Evolutionary conservation across 2,888 invertebrate genomes (phyloP).

Genomic region (Pheosia tremula): DNA sequence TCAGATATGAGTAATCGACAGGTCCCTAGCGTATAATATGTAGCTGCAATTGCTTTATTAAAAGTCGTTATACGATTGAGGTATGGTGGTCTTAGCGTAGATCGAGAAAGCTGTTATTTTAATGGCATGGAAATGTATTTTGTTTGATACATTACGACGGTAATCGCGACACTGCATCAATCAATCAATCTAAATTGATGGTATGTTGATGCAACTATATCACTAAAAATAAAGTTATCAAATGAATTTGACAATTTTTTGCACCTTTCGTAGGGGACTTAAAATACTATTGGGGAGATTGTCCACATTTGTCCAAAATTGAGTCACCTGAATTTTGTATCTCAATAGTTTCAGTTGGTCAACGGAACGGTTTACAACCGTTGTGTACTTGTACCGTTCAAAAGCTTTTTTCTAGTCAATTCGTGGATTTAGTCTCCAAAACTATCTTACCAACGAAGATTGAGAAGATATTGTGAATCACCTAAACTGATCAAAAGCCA

Average conservation of each 20-base stretch:
- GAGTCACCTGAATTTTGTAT: no score
- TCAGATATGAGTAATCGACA: constrained; percentile 42
- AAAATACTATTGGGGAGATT: neutral
- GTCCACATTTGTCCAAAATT: no score
- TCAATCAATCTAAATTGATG: no score
- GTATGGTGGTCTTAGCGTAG: constrained; percentile 1
- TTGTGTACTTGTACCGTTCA: no score
- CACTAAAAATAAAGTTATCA: no score
- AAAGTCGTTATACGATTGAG: constrained; percentile 17
- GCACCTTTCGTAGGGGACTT: neutral
- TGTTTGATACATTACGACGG: neutral
- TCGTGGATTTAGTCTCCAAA: no score
- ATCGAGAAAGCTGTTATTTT: constrained; percentile 1
- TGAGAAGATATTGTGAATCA: neutral
- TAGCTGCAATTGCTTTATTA: constrained; percentile 26
- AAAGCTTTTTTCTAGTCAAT: no score
- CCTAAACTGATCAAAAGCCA: neutral
- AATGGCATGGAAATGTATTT: neutral
- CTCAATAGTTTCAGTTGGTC: no score
- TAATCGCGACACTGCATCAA: neutral
- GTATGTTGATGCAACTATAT: no score
- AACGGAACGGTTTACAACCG: no score
- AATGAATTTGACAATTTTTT: neutral
- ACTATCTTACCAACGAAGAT: neutral
- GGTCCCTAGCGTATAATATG: constrained; percentile 27